These are phyloP conservation scores for Oceanites oceanicus DNA, from an alignment of 2,113 vertebrate species.

Conservation along the genomic window DNA sequence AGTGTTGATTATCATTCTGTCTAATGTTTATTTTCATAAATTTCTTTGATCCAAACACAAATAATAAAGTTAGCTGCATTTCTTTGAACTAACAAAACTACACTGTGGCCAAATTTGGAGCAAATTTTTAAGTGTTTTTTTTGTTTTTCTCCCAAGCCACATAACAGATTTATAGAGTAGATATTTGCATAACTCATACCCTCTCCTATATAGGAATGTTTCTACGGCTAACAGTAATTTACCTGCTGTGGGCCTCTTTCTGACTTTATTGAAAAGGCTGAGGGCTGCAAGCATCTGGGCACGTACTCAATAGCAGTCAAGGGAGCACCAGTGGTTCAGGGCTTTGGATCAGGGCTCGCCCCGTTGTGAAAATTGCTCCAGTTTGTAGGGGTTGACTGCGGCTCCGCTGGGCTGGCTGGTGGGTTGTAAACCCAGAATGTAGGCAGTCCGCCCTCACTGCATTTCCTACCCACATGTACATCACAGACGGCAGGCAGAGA, in stretches of 20 bases:
- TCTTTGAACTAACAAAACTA: slow-evolving; percentile 55
- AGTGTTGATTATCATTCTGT: slow-evolving; percentile 66
- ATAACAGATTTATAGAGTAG: background rate
- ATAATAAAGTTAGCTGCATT: slow-evolving; percentile 50
- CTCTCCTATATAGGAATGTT: background rate
- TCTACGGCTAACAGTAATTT: background rate
- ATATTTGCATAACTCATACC: background rate
- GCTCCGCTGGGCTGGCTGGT: background rate
- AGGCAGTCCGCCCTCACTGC: background rate
- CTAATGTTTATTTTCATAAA: slow-evolving; percentile 72
- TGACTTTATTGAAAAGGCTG: background rate
- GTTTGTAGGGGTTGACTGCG: background rate
- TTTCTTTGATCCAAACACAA: slow-evolving; percentile 70
- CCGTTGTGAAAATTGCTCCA: rapidly evolving
- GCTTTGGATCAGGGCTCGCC: background rate
- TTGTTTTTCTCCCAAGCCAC: slow-evolving; percentile 24
- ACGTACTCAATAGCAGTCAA: rapidly evolving
- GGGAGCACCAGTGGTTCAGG: background rate
- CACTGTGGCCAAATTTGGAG: slow-evolving; percentile 9
- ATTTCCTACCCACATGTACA: background rate
- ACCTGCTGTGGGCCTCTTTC: background rate
- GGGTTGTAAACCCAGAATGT: background rate
- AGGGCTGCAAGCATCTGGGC: background rate
- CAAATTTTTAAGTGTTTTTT: slow-evolving; percentile 8
- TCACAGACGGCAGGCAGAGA: rapidly evolving